Evolutionary conservation across 1,140 invertebrate species (phyloP), one percentile per base, ranked within the genome.

Genomic region (Megathymus violae): DNA sequence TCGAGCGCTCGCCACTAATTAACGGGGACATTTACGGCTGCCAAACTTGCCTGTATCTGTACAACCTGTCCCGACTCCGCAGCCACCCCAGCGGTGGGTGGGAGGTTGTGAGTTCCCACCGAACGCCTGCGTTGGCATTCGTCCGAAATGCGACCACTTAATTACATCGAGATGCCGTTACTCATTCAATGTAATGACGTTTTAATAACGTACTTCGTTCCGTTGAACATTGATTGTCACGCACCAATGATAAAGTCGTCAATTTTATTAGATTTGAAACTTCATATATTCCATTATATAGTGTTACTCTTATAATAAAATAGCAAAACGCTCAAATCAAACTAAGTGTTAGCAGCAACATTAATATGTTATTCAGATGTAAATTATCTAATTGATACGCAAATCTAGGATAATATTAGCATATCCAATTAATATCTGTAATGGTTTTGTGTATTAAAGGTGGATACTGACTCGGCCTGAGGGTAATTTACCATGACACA

Each of bases 21-120:
- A 81, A 81, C 76, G 74, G 74, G 67, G 71, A 78, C 78, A 78
- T 82, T 80, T 74, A 82, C 69, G 67, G 69, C 71, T 77, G 77
- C 81, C 79, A 76, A 80, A 82, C 73, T 78, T 76, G 73, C 75
- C 65, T 73, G 66, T 71, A 67, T 58, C 54, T 71, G 70, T 64
- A 67, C 69, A 65, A 69, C 62, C 63, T 60, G 31, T 22, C 47
- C 54, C 40, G 48, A 31, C 58, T 44, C 64, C 40, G 31, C 60
- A n/a, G 46, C 60, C 41, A 48, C 75, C 65, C 66, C 19, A 17
- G 43, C 54, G 41, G 58, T 50, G 65, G 65, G 27, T 9, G 51
- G 48, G 56, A 44, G 47, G 43, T 34, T 40, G 47, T 58, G 67
- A 64, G 64, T 62, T 66, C 62, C 51, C 48, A 63, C 43, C 58